Evolutionary conservation across 1,140 invertebrate species (phyloP), one percentile per base, ranked within the genome.

Genomic region (Calliphora vicina): DNA sequence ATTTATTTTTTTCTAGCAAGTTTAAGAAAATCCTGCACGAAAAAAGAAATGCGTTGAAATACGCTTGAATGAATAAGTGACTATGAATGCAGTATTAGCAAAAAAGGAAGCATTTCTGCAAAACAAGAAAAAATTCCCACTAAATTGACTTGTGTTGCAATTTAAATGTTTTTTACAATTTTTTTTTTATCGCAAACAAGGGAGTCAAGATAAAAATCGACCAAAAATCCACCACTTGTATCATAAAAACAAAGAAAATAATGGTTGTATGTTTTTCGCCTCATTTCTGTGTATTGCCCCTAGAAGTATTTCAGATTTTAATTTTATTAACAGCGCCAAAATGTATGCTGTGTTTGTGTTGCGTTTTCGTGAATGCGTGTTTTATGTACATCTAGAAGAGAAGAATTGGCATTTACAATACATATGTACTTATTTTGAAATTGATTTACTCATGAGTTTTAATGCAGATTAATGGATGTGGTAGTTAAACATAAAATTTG

Each of bases 71-170:
- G 61, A 67, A 50, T 6, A 6, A 50, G 15, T 50, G 45, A 12
- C 45, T 50, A 10, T 10, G 20, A 67, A 67, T 67, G 61, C 61
- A 67, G 8, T 61, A 61, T 61, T n/a, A 61, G 50, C 50, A 61
- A n/a, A 67, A 23, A 23, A 23, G n/a, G n/a, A 67, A 23, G 12
- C 12, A 20, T 67, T 67, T 23, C 5, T 5, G 4, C 61, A 67
- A n/a, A 67, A 67, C n/a, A 23, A 23, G 6, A 67, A 67, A 67
- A 67, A 67, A 67, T 67, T 23, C 57, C 35, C 23, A 23, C 61
- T 23, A 67, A 67, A 67, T 67, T 67, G 61, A 67, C 61, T 67
- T 67, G 61, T 67, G 61, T 25, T 23, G 61, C 61, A 67, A 67
- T 67, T 5, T 20, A 67, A 23, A 67, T 6, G 23, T 23, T 23